Base-by-base conservation (phyloP, 2,113 vertebrate genomes). In the Turnix velox region DNA sequence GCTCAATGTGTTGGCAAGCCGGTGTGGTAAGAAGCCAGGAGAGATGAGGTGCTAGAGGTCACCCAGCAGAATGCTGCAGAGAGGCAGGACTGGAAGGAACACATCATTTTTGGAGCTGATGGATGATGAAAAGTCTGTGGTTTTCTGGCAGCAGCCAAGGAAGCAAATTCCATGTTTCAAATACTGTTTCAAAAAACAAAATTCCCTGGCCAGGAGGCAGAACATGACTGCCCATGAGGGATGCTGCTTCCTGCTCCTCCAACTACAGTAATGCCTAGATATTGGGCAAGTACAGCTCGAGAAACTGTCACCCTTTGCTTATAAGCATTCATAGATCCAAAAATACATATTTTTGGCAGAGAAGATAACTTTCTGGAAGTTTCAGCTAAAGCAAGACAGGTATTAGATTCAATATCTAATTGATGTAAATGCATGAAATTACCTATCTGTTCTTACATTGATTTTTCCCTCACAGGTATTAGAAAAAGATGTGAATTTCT, bases 1-100 rank as follows among this genome's bases (percentile, higher is more conserved):
- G 13, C 37, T 84, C 1, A 0, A 8, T 0, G 0, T 42, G 24
- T 49, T 30, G 80, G 23, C n/a, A 39, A 62, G 39, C 10, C 52
- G 0, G 0, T 65, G 42, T 35, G 49, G 42, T 51, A 63, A 42
- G 78, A 77, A 67, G 59, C 22, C 1, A 2, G 18, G 42, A 35
- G 39, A 54, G 52, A 95, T 46, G 55, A 87, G 42, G 15, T 82
- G 46, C 30, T 45, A 68, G 39, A 39, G 51, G n/a, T 20, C 49
- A 40, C 71, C 46, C 51, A 81, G 55, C 27, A 58, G 52, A 84
- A 39, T 2, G 4, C 35, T 78, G 24, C 40, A 66, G 33, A 61
- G 55, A 92, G 71, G 49, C 30, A 77, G 30, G 69, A 59, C 77
- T 54, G 48, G 58, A 89, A 92, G 61, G 27, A 93, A 46, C 35